Base-by-base conservation (phyloP, 2,888 invertebrate species). In the Acleris cristana region DNA sequence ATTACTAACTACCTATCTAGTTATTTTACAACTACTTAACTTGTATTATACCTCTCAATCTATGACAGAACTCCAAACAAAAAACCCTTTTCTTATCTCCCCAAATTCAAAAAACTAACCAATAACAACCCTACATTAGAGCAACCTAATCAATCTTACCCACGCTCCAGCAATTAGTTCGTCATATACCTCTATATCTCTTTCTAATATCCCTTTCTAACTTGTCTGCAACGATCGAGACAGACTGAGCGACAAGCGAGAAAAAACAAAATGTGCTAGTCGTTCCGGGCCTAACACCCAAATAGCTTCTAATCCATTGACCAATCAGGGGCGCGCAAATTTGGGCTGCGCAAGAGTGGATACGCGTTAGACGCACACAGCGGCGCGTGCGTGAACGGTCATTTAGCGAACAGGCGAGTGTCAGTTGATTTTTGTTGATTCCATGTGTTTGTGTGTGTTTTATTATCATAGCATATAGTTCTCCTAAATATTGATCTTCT, bases 331-430 rank as follows among this genome's bases (percentile, higher is more conserved):
- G 51, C 51, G 30, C 12, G 45, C 48, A 45, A 26, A 58, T 58
- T 58, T 48, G 21, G 30, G 21, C 62, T 51, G 65, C 65, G 65
- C 65, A 14, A 0, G 60, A 60, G 65, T 65, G 40, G 57, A 23
- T 58, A 26, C 23, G 52, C 23, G 54, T 65, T 65, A 65, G 65
- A 65, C 65, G 65, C 65, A 65, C 55, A 65, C 65, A 60, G 2
- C 19, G 34, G 34, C 5, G 58, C 48, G 48, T 18, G 62, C 34
- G 48, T 26, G 16, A 34, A 34, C 4, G n/a, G n/a, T 6, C 45
- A 12, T 63, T 55, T 55, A 26, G 55, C 48, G 48, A 21, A 63
- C 21, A 48, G 54, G 30, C 48, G 48, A 8, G 48, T 48, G 48
- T 48, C 18, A n/a, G 48, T 18, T n/a, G 48, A 48, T 16, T 48